A percentile compares a stretch with the other conserved stretches of the same genome.
Evolutionary conservation across 2,888 invertebrate genomes (phyloP).

Genomic region (Phragmatobia fuliginosa): DNA sequence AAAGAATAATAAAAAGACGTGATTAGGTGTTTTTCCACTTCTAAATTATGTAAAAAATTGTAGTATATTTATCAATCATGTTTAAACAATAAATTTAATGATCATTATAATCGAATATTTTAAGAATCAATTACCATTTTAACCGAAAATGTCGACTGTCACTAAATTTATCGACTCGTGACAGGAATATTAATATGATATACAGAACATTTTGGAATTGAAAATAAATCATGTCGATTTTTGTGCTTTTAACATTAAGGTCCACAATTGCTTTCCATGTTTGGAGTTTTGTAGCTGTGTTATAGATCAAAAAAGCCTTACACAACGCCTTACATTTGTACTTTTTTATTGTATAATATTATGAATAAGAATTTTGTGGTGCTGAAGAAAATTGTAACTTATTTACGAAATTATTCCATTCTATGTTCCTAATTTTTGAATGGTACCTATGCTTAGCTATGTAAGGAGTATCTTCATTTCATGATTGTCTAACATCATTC

Average conservation of each 20-base stretch:
- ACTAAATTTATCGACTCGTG: slow-evolving; percentile 4
- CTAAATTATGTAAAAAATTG: too few relatives aligned
- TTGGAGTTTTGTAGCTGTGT: neutral
- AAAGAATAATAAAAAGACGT: slow-evolving; percentile 5
- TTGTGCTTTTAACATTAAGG: neutral
- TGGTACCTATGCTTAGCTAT: slow-evolving; percentile 26
- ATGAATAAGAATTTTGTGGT: slow-evolving; percentile 41
- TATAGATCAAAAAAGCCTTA: slow-evolving; percentile 1
- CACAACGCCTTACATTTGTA: slow-evolving; percentile 28
- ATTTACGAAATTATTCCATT: slow-evolving; percentile 45
- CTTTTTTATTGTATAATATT: slow-evolving; percentile 27
- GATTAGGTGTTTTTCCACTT: too few relatives aligned
- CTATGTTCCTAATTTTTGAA: slow-evolving; percentile 43
- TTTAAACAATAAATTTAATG: too few relatives aligned
- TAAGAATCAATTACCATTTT: neutral
- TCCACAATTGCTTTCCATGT: neutral
- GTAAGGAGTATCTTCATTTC: slow-evolving; percentile 23
- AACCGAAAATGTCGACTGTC: neutral
- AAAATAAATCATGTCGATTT: neutral
- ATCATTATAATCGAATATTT: too few relatives aligned
- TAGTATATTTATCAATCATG: too few relatives aligned
- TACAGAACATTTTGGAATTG: neutral
- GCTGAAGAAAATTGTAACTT: slow-evolving; percentile 42
- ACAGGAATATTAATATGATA: neutral
- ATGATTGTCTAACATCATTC: slow-evolving; percentile 9